These are phyloP conservation scores for Hermetia illucens DNA, from an alignment of 1,140 invertebrate genomes.

Conservation along the genomic window DNA sequence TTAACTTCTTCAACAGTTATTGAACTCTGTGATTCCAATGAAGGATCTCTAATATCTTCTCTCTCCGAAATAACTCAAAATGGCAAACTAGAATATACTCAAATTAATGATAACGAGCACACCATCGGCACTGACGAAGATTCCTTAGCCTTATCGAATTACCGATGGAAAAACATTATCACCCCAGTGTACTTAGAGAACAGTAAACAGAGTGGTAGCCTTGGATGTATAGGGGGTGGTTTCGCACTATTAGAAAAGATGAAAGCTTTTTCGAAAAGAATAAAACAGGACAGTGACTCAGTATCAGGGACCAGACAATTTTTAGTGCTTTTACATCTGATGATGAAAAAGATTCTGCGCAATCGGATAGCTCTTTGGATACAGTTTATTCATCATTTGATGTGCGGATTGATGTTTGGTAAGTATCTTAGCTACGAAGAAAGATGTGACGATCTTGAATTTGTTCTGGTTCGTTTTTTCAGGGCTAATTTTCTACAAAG, in stretches of 20 bases:
- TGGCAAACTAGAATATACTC: slow-evolving; percentile 29
- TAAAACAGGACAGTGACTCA: slow-evolving; percentile 13
- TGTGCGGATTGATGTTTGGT: slow-evolving; percentile 40
- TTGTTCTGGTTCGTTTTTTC: slow-evolving; percentile 8
- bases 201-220: too few species aligned
- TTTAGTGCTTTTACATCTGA: slow-evolving; percentile 19
- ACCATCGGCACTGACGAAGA: slow-evolving; percentile 7
- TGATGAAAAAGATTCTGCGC: slow-evolving; percentile 23
- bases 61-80: slow-evolving; percentile 35
- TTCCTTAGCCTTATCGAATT: too few species aligned
- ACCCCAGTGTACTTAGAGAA: too few species aligned
- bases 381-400: slow-evolving; percentile 41
- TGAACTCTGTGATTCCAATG: slow-evolving; percentile 29
- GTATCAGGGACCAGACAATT: slow-evolving; percentile 23
- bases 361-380: slow-evolving; percentile 37
- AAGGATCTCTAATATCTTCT: slow-evolving; percentile 15
- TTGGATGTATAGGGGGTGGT: too few species aligned
- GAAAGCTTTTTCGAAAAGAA: slow-evolving; percentile 17
- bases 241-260: slow-evolving; percentile 19
- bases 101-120: slow-evolving; percentile 32
- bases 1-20: slow-evolving; percentile 24
- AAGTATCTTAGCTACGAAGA: not conserved
- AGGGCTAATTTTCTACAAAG: slow-evolving; percentile 39
- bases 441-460: not conserved
- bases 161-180: too few species aligned